Evolutionary conservation across 2,113 vertebrate species (phyloP).

Genomic region (Corydoras maculifer): DNA sequence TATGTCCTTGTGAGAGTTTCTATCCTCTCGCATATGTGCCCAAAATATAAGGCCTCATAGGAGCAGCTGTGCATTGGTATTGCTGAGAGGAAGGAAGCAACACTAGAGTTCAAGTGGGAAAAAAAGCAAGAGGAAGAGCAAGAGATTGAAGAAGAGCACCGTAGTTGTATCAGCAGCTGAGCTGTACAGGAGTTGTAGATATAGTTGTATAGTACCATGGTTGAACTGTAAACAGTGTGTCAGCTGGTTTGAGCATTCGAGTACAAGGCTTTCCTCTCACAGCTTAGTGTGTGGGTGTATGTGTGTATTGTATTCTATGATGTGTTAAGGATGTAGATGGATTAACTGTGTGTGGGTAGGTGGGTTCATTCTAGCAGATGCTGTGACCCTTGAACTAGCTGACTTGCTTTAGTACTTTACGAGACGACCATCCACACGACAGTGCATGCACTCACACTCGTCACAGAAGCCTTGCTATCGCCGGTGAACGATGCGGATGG

Average conservation of each 20-base stretch:
- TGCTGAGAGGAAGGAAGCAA: slow-evolving; percentile 26
- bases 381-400: slow-evolving; percentile 1
- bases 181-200: slow-evolving; percentile 29
- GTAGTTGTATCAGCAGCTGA: slow-evolving; percentile 24
- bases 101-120: slow-evolving; percentile 36
- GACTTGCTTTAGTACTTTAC: slow-evolving; percentile 32
- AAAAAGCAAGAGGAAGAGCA: slow-evolving; percentile 50
- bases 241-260: slow-evolving; percentile 14
- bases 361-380: slow-evolving; percentile 2
- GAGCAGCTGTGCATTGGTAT: slow-evolving; percentile 62
- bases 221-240: slow-evolving; percentile 28
- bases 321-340: slow-evolving; percentile 7
- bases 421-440: not conserved
- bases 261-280: slow-evolving; percentile 30
- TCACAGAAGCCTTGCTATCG: slow-evolving; percentile 46
- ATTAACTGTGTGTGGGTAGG: not conserved
- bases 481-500: slow-evolving; percentile 43
- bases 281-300: slow-evolving; percentile 28
- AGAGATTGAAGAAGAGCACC: slow-evolving; percentile 33
- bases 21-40: slow-evolving; percentile 40
- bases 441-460: slow-evolving; percentile 29
- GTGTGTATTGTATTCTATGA: slow-evolving; percentile 24
- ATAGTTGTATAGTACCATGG: slow-evolving; percentile 26
- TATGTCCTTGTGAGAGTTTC: slow-evolving; percentile 30
- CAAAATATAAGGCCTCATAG: slow-evolving; percentile 67